Evolutionary conservation across 2,888 invertebrate species (phyloP).

Genomic region (Leptothorax acervorum): DNA sequence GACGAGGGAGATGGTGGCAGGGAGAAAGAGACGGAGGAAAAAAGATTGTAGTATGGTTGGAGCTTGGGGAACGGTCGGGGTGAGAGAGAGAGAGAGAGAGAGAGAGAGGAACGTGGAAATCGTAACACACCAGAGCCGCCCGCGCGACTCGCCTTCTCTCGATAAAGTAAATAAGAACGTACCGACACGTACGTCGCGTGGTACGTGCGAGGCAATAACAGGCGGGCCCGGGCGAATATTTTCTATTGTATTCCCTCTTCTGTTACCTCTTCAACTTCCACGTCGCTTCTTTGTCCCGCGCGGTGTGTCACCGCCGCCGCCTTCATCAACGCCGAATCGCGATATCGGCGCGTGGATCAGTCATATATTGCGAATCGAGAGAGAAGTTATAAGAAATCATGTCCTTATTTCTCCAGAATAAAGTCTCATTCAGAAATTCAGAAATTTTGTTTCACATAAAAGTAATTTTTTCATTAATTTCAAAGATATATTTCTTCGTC

Average conservation of each 20-base stretch:
- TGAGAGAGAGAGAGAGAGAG: slow-evolving; percentile 4
- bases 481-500: neutral
- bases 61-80: slow-evolving; percentile 28
- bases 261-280: slow-evolving; percentile 44
- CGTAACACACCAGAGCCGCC: slow-evolving; percentile 52
- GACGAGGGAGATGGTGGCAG: slow-evolving; percentile 1
- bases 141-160: slow-evolving; percentile 67
- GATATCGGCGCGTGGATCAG: slow-evolving; percentile 26
- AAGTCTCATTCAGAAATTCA: neutral
- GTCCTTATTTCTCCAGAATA: neutral
- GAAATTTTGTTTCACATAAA: neutral
- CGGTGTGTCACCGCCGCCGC: neutral
- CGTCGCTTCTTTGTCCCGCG: slow-evolving; percentile 12
- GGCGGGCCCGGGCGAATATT: slow-evolving; percentile 60
- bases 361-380: neutral
- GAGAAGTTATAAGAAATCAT: neutral
- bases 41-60: slow-evolving; percentile 19
- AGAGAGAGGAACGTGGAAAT: slow-evolving; percentile 51
- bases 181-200: slow-evolving; percentile 74
- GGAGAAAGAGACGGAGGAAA: slow-evolving; percentile 31
- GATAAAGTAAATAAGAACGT: slow-evolving; percentile 79
- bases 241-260: slow-evolving; percentile 57
- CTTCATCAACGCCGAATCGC: slow-evolving; percentile 29
- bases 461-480: neutral
- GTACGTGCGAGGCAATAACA: slow-evolving; percentile 76